Conservation (phyloP, 2,888 invertebrate genomes). For the Yponomeuta plumbellus region DNA sequence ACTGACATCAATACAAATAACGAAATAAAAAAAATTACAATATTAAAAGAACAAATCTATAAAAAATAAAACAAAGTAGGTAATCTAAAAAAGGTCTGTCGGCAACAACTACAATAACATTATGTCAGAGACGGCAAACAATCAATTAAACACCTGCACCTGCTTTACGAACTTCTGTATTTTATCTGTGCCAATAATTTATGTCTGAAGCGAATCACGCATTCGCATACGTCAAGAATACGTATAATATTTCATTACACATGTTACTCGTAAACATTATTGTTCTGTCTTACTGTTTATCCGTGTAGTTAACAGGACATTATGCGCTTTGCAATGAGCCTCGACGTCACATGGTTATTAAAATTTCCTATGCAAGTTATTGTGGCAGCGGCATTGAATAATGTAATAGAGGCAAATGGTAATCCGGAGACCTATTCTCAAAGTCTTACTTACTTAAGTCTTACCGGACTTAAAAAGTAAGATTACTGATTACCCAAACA, state of each 20-base stretch:
- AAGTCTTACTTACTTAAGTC: too few species aligned
- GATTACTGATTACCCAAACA: too few species aligned
- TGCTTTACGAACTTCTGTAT: not conserved
- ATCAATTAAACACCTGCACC: not conserved
- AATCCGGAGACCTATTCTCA: not conserved
- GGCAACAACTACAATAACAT: too few species aligned
- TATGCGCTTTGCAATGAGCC: conserved; percentile 38
- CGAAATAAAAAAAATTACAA: too few species aligned
- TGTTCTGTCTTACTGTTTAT: conserved; percentile 43
- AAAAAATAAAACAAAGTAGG: too few species aligned
- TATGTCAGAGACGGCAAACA: too few species aligned
- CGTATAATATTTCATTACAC: conserved; percentile 43
- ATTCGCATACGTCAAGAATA: conserved; percentile 35
- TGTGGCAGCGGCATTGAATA: conserved; percentile 16
- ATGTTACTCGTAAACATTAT: conserved; percentile 43
- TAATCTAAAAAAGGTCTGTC: too few species aligned
- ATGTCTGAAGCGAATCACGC: conserved; percentile 35
- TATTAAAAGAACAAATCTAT: too few species aligned
- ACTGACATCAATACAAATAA: too few species aligned
- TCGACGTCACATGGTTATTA: conserved; percentile 15
- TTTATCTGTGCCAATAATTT: conserved; percentile 15
- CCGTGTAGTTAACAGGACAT: conserved; percentile 29
- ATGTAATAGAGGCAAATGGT: conserved; percentile 12
- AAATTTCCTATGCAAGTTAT: conserved; percentile 20
- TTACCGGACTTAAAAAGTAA: too few species aligned